Conservation (phyloP, 2,113 vertebrate species). For the Albula glossodonta region DNA sequence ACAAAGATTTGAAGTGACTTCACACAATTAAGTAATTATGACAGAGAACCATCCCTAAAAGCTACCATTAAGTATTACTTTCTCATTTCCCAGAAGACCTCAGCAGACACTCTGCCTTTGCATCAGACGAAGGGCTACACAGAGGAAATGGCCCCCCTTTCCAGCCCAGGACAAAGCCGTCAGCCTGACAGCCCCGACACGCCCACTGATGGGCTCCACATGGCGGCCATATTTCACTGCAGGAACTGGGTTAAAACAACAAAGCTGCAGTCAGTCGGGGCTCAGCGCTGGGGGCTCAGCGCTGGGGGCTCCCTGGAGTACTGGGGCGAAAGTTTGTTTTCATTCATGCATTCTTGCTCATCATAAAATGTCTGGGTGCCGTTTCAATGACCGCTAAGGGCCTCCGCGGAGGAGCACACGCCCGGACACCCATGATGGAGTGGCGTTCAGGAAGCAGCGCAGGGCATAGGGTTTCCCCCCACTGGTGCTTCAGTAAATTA, state of each 20-base stretch:
- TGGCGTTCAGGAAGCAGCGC: background rate
- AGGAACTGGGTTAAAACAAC: slow-evolving; percentile 71
- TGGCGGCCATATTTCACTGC: slow-evolving; percentile 61
- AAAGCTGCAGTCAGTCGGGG: slow-evolving; percentile 41
- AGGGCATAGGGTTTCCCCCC: background rate
- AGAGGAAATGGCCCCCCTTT: slow-evolving; percentile 34
- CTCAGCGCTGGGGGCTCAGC: slow-evolving; percentile 37
- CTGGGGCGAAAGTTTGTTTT: background rate
- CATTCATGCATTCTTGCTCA: background rate
- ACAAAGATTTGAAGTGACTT: background rate
- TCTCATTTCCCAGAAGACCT: background rate
- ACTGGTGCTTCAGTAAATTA: background rate
- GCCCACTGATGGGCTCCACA: slow-evolving; percentile 58
- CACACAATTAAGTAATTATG: background rate
- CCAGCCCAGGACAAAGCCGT: slow-evolving; percentile 48
- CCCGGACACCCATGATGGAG: background rate
- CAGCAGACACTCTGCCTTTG: background rate
- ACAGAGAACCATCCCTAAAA: background rate
- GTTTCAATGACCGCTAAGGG: background rate
- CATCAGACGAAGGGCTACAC: background rate
- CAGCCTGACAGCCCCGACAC: slow-evolving; percentile 36
- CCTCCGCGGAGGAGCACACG: background rate
- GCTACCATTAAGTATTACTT: background rate
- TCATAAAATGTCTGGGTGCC: background rate
- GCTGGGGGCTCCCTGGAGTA: slow-evolving; percentile 3